Evolutionary conservation across 2,888 invertebrate species (phyloP).

Genomic region (Orthosia gothica): DNA sequence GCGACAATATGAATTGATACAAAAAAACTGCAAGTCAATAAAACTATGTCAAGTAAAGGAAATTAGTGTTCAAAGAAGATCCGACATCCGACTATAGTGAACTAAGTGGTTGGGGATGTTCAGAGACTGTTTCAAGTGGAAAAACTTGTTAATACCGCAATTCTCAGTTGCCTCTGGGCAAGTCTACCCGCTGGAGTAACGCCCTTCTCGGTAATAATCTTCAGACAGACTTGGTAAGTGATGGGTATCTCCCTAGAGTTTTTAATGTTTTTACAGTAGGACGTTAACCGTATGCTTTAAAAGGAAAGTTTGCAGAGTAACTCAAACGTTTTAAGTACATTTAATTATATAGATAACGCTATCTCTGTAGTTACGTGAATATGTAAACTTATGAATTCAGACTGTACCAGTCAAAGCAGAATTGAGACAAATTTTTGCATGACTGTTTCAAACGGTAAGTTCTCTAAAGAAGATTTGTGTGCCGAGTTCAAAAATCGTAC

Average conservation of each 20-base stretch:
- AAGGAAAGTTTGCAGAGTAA: constrained; percentile 24
- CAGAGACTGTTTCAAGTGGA: constrained; percentile 58
- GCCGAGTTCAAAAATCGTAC: constrained; percentile 6
- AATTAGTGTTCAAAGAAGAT: constrained; percentile 51
- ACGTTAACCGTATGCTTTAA: constrained; percentile 19
- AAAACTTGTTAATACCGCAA: constrained; percentile 63
- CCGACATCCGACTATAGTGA: constrained; percentile 47
- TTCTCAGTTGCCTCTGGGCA: constrained; percentile 50
- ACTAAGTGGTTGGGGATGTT: constrained; percentile 54
- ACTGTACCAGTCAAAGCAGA: constrained; percentile 14
- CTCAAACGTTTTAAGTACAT: constrained; percentile 22
- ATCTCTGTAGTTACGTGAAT: constrained; percentile 17
- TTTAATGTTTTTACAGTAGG: constrained; percentile 7
- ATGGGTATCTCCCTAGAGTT: constrained; percentile 60
- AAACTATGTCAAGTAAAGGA: constrained; percentile 49
- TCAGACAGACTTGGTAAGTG: constrained; percentile 56
- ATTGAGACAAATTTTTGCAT: background rate
- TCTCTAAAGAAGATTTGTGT: background rate
- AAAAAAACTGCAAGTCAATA: constrained; percentile 47
- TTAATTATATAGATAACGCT: constrained; percentile 31
- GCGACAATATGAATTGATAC: constrained; percentile 5
- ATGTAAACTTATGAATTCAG: constrained; percentile 12
- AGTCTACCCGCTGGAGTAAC: constrained; percentile 43
- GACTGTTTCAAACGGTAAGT: background rate
- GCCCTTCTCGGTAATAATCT: constrained; percentile 46